Conservation (phyloP, 1,140 invertebrate genomes). For the Solenopsis fugax region DNA sequence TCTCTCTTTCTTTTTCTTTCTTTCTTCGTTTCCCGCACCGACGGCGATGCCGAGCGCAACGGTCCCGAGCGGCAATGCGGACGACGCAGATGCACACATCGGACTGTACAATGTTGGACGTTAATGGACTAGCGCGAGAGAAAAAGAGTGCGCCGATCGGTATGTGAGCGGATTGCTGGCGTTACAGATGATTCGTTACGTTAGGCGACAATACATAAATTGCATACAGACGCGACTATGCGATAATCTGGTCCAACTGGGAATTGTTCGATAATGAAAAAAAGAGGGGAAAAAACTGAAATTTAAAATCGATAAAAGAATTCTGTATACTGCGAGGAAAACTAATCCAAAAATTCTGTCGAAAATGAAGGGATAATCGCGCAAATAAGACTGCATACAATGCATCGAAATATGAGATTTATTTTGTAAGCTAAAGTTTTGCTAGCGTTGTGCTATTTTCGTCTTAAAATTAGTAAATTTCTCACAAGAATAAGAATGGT, state of each 20-base stretch:
- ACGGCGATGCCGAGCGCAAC: constrained; percentile 40
- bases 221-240: neutral
- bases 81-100: constrained; percentile 58
- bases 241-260: constrained; percentile 6
- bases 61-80: constrained; percentile 49
- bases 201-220: constrained; percentile 16
- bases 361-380: neutral
- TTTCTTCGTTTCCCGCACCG: constrained; percentile 52
- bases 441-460: neutral
- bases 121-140: constrained; percentile 54
- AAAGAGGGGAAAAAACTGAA: neutral
- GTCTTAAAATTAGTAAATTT: neutral
- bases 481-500: neutral
- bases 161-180: constrained; percentile 12
- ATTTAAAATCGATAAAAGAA: neutral
- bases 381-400: neutral
- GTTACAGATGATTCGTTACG: constrained; percentile 49
- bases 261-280: neutral
- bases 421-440: neutral
- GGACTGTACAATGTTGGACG: constrained; percentile 38
- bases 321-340: neutral
- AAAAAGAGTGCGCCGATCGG: constrained; percentile 44
- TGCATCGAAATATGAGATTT: neutral
- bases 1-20: constrained; percentile 54
- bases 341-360: neutral